Evolutionary conservation across 2,797 vertebrate genomes (phyloP), one percentile per base, ranked within the genome.

Genomic region (Sitta carolinensis): DNA sequence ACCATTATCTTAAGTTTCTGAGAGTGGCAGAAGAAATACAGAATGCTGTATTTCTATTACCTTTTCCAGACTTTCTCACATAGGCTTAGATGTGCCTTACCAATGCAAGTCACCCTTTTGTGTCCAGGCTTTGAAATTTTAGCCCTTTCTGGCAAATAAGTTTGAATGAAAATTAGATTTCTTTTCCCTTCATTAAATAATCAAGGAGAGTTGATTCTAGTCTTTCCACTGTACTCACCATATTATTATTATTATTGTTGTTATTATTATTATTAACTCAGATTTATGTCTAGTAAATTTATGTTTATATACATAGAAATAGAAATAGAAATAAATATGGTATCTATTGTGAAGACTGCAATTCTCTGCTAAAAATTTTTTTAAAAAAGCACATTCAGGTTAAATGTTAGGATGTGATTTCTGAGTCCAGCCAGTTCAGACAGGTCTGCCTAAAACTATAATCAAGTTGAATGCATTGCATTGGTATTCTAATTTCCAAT

Each of bases 401-500:
- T 96, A 86, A 8, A 64, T 95, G 59, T 54, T 90, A 84, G 91
- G 81, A 89, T 95, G 61, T 42, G 87, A 93, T 89, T 97, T 94
- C 92, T 87, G 80, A 91, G 84, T 94, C 91, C 88, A 94, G 78
- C 84, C 80, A 77, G 92, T 95, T 94, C 79, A 94, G 93, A 79
- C 94, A 92, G 85, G 74, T 93, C 95, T 96, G 87, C 92, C 72
- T 86, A 51, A 96, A 97, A 94, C 95, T 96, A 74, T 96, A 97
- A 98, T 98, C 97, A 97, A 73, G 94, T 84, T 97, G 96, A 97
- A 96, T 96, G 89, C 97, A 51, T 34, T 96, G 89, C 97, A 51
- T 34, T 95, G 96, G 92, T 96, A 97, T 97, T 98, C 96, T 97
- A 83, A 97, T 97, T 97, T 97, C 94, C 96, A 98, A 55, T 97